A percentile compares a stretch with the other conserved stretches of the same genome.
Evolutionary conservation across 1,140 invertebrate species (phyloP).

Genomic region (Tetramorium alpestre): DNA sequence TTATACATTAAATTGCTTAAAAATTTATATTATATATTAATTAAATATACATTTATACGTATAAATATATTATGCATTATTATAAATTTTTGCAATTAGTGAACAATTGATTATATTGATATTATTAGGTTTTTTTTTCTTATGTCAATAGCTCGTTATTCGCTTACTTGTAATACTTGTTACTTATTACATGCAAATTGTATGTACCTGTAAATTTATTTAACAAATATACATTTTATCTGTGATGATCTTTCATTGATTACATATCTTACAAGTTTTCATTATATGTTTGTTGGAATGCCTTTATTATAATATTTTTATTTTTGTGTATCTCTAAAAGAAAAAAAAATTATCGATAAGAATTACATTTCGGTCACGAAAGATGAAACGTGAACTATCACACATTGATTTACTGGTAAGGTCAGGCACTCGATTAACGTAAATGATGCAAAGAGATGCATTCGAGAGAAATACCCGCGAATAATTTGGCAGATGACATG

Average conservation of each 20-base stretch:
- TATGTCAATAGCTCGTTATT: too few species aligned
- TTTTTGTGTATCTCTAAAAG: not conserved
- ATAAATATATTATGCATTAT: too few species aligned
- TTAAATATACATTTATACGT: too few species aligned
- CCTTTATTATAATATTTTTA: not conserved
- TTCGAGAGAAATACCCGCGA: slow-evolving; percentile 57
- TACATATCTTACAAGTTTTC: not conserved
- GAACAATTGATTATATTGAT: too few species aligned
- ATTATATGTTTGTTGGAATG: not conserved
- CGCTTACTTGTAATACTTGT: too few species aligned
- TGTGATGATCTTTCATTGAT: not conserved
- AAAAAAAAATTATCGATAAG: not conserved
- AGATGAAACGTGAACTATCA: not conserved
- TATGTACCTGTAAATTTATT: not conserved
- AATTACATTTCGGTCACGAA: not conserved
- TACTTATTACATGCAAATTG: not conserved
- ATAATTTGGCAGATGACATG: slow-evolving; percentile 67
- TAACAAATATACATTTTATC: not conserved
- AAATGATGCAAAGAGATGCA: slow-evolving; percentile 65
- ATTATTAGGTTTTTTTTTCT: too few species aligned
- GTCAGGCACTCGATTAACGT: slow-evolving; percentile 50
- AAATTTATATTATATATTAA: not conserved
- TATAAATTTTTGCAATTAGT: too few species aligned
- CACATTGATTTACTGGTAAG: not conserved
- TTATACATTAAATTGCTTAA: not conserved